Base-by-base conservation (phyloP, 2,113 vertebrate genomes). In the Rhegmatorhina hoffmannsi region DNA sequence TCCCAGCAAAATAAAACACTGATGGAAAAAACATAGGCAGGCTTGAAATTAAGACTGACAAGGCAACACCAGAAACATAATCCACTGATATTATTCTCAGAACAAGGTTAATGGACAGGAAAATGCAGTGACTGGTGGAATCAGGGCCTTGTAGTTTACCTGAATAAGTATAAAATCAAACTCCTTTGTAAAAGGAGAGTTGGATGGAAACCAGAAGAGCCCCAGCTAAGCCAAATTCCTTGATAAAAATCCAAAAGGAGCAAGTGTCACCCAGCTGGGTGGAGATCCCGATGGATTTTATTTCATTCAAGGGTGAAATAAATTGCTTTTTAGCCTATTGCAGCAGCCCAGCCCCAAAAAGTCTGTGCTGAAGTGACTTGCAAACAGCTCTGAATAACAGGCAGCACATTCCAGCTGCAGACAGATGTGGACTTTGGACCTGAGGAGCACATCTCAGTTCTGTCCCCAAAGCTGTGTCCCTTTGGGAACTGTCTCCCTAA, bases 1-100 rank as follows among this genome's bases (percentile, higher is more conserved):
- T 94, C 93, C 92, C 75, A 81, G 79, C 56, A 70, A 94, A 92
- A 91, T 73, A 70, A 96, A 94, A 84, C 7, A 36, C 87, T 92
- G 82, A 80, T 83, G 72, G 91, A 46, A 77, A 80, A 92, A 47
- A 3, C 1, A 44, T 6, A 21, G 76, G 79, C 90, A 70, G 90
- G 75, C 64, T 83, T 77, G 79, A 77, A 79, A 91, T 92, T 31
- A 80, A 66, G 85, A 92, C 63, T 84, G 93, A 92, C 75, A 83
- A 68, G 79, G 93, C 66, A 93, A 67, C 56, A 58, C 10, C 82
- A 93, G 75, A 70, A 94, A 74, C 72, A 86, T 59, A 70, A 95
- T 74, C 38, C 68, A 25, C 13, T 24, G 16, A 67, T 58, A 40
- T 80, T 76, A 53, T 12, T 59, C 87, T 64, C 74, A 47, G 55